phyloP scores from a whole-genome alignment of 2,888 invertebrate genomes.

The Acleris cristana region DNA sequence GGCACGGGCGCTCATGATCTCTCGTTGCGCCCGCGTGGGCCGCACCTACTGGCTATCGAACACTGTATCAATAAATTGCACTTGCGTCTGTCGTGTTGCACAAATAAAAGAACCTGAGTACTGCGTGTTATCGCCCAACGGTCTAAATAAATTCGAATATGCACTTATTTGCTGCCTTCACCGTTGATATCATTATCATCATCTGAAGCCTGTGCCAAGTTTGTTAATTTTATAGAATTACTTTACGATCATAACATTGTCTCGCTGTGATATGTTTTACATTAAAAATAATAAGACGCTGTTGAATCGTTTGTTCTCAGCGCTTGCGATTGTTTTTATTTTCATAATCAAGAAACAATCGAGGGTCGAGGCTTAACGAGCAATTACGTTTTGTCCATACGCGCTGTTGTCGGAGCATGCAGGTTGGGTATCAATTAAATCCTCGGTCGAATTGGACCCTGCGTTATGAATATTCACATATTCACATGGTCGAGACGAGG shows the following conservation, averaged over 20 bases:
- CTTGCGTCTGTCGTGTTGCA: constrained; percentile 72
- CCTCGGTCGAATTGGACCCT: constrained; percentile 59
- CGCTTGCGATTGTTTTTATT: constrained; percentile 62
- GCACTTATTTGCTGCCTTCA: constrained; percentile 69
- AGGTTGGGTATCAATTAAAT: constrained; percentile 73
- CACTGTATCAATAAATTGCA: constrained; percentile 81
- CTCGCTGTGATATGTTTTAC: constrained; percentile 16
- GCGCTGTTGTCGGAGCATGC: constrained; percentile 46
- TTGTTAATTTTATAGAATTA: constrained; percentile 43
- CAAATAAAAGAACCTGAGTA: constrained; percentile 74
- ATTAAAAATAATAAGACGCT: constrained; percentile 27
- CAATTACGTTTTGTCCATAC: constrained; percentile 77
- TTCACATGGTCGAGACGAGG: constrained; percentile 64
- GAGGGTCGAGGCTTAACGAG: constrained; percentile 76
- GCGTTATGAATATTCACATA: constrained; percentile 79
- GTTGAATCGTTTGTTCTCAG: constrained; percentile 56
- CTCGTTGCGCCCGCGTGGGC: constrained; percentile 72
- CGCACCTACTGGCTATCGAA: constrained; percentile 78
- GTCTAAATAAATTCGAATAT: constrained; percentile 78
- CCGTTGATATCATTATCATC: constrained; percentile 67
- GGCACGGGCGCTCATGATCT: constrained; percentile 55
- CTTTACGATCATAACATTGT: constrained; percentile 17
- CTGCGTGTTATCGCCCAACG: constrained; percentile 74
- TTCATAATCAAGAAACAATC: constrained; percentile 78
- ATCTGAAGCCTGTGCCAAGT: constrained; percentile 50